A percentile compares a stretch with the other conserved stretches of the same genome.
These are phyloP conservation scores for Ceratina australensis DNA, from an alignment of 1,140 invertebrate genomes.

Conservation along the genomic window DNA sequence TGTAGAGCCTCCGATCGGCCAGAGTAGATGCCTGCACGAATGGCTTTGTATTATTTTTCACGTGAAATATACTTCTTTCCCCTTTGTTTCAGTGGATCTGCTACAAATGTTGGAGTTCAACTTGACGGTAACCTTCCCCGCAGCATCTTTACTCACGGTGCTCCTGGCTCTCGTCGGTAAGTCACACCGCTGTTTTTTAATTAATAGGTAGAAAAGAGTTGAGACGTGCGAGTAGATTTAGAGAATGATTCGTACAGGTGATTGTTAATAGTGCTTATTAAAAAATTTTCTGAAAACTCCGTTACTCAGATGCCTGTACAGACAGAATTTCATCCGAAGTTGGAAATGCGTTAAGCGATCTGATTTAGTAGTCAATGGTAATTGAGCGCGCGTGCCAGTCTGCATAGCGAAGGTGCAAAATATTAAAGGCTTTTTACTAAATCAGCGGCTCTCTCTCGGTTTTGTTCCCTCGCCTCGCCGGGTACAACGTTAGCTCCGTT, in stretches of 20 bases:
- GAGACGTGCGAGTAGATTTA: too few species aligned
- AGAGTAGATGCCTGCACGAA: neutral
- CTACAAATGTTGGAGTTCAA: slow-evolving; percentile 98
- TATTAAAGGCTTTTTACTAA: slow-evolving; percentile 70
- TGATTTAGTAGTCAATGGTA: neutral
- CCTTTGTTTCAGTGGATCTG: slow-evolving; percentile 91
- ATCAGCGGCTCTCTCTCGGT: slow-evolving; percentile 52
- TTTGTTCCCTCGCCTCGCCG: slow-evolving; percentile 35
- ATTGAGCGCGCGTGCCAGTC: slow-evolving; percentile 1
- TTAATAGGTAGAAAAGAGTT: too few species aligned
- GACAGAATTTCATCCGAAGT: too few species aligned
- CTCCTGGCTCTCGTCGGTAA: slow-evolving; percentile 98
- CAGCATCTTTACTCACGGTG: slow-evolving; percentile 96
- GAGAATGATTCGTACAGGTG: too few species aligned
- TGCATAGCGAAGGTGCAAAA: slow-evolving; percentile 50
- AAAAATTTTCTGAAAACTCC: too few species aligned
- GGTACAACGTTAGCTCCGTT: slow-evolving; percentile 65
- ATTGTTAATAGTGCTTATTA: too few species aligned
- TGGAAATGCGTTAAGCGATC: neutral
- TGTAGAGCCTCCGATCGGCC: neutral
- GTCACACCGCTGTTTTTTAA: slow-evolving; percentile 72
- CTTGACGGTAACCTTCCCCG: slow-evolving; percentile 94
- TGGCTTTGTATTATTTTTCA: slow-evolving; percentile 5
- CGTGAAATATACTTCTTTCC: slow-evolving; percentile 57
- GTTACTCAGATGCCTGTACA: neutral